Percentiles rank a stretch among this genome's conserved stretches.
These are phyloP conservation scores for Hyles euphorbiae DNA, from an alignment of 1,140 invertebrate species.

Conservation along the genomic window DNA sequence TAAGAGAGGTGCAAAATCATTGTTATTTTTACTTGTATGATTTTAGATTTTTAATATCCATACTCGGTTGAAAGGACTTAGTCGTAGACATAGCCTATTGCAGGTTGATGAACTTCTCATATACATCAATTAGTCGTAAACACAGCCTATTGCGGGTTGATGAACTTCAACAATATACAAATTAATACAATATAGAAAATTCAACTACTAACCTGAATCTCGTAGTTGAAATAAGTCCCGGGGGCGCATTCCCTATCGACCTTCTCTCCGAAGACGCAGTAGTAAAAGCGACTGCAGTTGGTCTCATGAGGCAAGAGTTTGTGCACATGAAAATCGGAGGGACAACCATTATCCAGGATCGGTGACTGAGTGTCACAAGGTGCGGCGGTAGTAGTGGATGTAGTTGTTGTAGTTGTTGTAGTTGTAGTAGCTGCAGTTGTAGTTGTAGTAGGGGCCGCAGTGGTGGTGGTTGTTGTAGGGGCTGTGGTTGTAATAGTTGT, in stretches of 20 bases:
- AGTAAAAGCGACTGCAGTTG: conserved; percentile 43
- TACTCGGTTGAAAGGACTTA: no score
- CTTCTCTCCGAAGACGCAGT: conserved; percentile 34
- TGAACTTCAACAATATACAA: no score
- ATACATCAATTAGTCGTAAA: no score
- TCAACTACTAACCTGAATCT: conserved; percentile 4
- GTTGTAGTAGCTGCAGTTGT: conserved; percentile 3
- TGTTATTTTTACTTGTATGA: no score
- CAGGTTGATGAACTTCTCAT: no score
- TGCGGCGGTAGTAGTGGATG: background rate
- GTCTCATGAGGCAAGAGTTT: conserved; percentile 38
- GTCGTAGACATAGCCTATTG: no score
- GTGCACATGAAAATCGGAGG: conserved; percentile 31
- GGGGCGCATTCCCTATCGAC: conserved; percentile 28
- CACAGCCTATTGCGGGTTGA: no score
- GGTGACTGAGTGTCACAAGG: conserved; percentile 7
- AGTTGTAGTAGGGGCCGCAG: conserved; percentile 6
- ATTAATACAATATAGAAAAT: background rate
- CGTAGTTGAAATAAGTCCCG: conserved; percentile 7
- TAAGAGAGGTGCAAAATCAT: no score
- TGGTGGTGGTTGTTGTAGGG: conserved; percentile 7
- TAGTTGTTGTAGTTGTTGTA: conserved; percentile 4
- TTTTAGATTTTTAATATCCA: no score
- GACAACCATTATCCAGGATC: conserved; percentile 29
- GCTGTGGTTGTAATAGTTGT: conserved; percentile 9